phyloP scores from a whole-genome alignment of 2,113 vertebrate genomes.

The Sylvilagus bachmani region DNA sequence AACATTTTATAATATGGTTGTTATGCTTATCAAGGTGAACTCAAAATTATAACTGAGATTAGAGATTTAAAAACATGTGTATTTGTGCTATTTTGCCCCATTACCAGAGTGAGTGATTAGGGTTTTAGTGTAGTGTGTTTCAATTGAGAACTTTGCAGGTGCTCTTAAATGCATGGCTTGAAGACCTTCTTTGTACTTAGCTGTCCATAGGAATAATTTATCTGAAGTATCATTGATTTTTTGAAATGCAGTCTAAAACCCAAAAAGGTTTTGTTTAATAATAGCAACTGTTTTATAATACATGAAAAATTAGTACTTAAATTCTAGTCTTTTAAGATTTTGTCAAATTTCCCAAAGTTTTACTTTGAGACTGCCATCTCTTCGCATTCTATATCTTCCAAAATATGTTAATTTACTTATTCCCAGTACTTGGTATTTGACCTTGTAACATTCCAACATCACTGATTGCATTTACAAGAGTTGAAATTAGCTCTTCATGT shows the following conservation, averaged over 20 bases:
- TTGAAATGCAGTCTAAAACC: neutral
- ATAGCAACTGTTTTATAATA: neutral
- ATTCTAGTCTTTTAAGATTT: neutral
- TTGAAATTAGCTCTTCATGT: too few relatives aligned
- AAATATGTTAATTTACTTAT: too few relatives aligned
- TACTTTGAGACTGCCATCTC: neutral
- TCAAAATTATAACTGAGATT: neutral
- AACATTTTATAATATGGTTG: neutral
- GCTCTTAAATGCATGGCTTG: neutral
- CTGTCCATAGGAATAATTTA: neutral
- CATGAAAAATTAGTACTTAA: neutral
- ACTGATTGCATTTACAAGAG: too few relatives aligned
- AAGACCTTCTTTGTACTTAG: neutral
- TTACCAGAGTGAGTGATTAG: neutral
- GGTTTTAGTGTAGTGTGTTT: neutral
- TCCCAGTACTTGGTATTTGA: too few relatives aligned
- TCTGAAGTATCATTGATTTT: conserved; percentile 14
- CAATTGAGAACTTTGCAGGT: neutral
- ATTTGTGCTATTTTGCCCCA: too few relatives aligned
- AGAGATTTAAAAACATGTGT: neutral
- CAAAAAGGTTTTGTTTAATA: neutral
- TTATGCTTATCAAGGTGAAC: neutral
- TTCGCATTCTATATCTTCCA: too few relatives aligned
- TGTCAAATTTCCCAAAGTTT: neutral
- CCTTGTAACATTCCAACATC: too few relatives aligned